Percentiles rank a stretch among this genome's conserved stretches.
Evolutionary conservation across 2,113 vertebrate species (phyloP).

Genomic region (Thalassoma bifasciatum): DNA sequence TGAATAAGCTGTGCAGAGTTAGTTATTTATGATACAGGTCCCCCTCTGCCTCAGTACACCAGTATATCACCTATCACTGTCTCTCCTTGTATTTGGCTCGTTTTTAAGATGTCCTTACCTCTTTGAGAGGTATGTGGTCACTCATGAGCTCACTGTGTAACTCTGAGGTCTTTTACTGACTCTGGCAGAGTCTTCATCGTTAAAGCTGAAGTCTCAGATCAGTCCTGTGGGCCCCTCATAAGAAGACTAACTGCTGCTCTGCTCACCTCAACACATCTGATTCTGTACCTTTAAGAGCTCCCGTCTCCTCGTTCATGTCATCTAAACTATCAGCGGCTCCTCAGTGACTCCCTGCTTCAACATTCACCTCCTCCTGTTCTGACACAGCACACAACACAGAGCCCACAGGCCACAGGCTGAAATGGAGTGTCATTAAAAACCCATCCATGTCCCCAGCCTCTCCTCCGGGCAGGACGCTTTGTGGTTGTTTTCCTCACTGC

Average conservation of each 20-base stretch:
- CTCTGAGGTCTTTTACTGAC: slow-evolving; percentile 60
- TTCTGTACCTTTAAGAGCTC: slow-evolving; percentile 50
- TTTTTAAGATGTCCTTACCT: slow-evolving; percentile 51
- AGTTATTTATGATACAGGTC: slow-evolving; percentile 69
- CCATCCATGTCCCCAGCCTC: slow-evolving; percentile 71
- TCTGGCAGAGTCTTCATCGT: slow-evolving; percentile 49
- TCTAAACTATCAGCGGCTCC: slow-evolving; percentile 67
- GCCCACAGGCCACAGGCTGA: slow-evolving; percentile 64
- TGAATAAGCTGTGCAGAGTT: slow-evolving; percentile 64
- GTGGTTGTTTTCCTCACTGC: slow-evolving; percentile 23
- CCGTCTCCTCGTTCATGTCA: slow-evolving; percentile 59
- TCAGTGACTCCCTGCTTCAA: slow-evolving; percentile 39
- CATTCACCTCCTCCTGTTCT: too few species aligned
- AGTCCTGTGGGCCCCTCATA: slow-evolving; percentile 49
- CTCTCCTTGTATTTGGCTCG: slow-evolving; percentile 58
- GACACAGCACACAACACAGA: slow-evolving; percentile 34
- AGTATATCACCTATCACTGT: slow-evolving; percentile 65
- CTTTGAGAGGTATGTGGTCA: slow-evolving; percentile 19
- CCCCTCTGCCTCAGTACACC: slow-evolving; percentile 44
- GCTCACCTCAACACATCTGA: slow-evolving; percentile 76
- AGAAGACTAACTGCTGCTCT: slow-evolving; percentile 64
- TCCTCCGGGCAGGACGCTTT: slow-evolving; percentile 67
- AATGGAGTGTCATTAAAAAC: slow-evolving; percentile 77
- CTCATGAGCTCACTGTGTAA: slow-evolving; percentile 48
- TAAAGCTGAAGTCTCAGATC: slow-evolving; percentile 65